Evolutionary conservation across 2,797 vertebrate genomes (phyloP).

Genomic region (Fringilla coelebs): DNA sequence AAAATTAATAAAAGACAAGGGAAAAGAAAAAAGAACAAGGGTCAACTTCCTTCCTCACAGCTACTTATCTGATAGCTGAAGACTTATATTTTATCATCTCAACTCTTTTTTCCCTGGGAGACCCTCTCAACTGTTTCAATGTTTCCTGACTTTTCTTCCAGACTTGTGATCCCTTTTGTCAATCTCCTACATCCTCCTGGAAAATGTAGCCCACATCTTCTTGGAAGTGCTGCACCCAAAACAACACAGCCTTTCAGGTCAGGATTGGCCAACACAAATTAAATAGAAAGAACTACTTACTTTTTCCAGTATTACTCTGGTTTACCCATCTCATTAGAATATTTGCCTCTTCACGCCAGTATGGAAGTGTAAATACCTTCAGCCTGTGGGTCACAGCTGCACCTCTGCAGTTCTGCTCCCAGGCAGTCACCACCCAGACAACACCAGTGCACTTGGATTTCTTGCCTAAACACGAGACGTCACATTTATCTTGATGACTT

Average conservation of each 20-base stretch:
- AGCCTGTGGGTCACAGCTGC: background rate
- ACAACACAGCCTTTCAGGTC: background rate
- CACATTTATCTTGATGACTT: background rate
- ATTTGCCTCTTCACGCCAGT: background rate
- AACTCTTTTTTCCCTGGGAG: background rate
- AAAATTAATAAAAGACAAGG: background rate
- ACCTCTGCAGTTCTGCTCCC: background rate
- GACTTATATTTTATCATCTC: background rate
- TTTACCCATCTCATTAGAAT: background rate
- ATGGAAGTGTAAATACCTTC: background rate
- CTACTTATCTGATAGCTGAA: background rate
- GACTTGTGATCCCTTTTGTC: background rate
- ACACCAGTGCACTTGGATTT: background rate
- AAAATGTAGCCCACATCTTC: background rate
- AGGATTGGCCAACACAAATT: background rate
- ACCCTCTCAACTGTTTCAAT: background rate
- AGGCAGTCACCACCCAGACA: background rate
- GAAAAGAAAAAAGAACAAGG: background rate
- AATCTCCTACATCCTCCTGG: background rate
- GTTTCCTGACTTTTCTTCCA: background rate
- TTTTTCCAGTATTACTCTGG: background rate
- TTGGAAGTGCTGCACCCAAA: background rate
- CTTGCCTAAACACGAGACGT: background rate
- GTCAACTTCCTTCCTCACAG: background rate
- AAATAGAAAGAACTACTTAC: background rate